Evolutionary conservation across 2,888 invertebrate species (phyloP), one percentile per base, ranked within the genome.

Genomic region (Steromphala cineraria): DNA sequence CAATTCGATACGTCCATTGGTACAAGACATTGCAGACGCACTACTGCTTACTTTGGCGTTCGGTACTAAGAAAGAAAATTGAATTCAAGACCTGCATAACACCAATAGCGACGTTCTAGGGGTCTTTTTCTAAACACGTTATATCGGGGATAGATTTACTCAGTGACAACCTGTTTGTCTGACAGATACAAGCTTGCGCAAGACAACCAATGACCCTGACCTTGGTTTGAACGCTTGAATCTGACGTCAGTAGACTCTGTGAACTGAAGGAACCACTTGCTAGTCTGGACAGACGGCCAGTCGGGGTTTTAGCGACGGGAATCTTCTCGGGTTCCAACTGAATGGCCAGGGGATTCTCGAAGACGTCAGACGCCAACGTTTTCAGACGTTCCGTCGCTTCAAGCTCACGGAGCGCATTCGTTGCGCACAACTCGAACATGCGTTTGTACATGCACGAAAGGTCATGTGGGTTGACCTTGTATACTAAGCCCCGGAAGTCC

Each of bases 381-480:
- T 62, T 15, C 10, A 62, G 62, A 24, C 62, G 17, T n/a, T 62
- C 62, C 24, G 24, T 62, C 28, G 28, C 62, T n/a, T 28, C 62
- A 21, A 82, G 15, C 10, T 80, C 53, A n/a, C 83, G 81, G 10
- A 89, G 83, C 7, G 75, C 84, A 36, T 83, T 83, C 8, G 81
- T 80, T 4, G 87, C 86, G 56, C 85, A 84, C n/a, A 80, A 80
- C 81, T 89, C 88, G 55, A 89, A 89, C 82, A 88, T 81, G 40
- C 81, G 81, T 79, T 89, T 89, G 83, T 89, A 86, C 53, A 82
- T 80, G 75, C 88, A 89, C 0, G 86, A 82, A 2, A 89, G 67
- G 76, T 88, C 80, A 71, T 83, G 40, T 0, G 88, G 87, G 77
- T 86, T 87, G 8, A 87, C 86, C 67, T 86, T 83, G 78, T 85